Evolutionary conservation across 2,797 vertebrate genomes (phyloP).

Genomic region (Fistularia commersonii): DNA sequence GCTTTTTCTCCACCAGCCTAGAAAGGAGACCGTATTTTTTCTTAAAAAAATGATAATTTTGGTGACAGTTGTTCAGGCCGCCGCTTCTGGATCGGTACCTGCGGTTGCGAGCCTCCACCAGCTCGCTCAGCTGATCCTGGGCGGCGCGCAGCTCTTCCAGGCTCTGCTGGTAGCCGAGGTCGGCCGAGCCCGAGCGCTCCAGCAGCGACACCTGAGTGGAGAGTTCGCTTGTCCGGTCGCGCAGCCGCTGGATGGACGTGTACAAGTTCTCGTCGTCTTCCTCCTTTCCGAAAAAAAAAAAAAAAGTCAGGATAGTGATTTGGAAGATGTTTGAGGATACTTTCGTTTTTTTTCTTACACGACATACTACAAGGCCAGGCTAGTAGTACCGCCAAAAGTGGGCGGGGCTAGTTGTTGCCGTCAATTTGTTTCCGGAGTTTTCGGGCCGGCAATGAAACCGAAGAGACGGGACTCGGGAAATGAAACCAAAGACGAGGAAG

Average conservation of each 20-base stretch:
- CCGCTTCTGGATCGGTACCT: slow-evolving; percentile 59
- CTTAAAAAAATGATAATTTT: no score
- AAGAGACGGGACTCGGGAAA: no score
- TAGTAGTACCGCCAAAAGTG: no score
- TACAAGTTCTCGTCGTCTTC: slow-evolving; percentile 88
- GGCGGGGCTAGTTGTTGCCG: no score
- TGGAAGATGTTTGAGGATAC: no score
- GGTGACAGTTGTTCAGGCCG: no score
- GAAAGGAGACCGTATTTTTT: background rate
- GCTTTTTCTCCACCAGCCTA: slow-evolving; percentile 85
- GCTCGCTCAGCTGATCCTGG: slow-evolving; percentile 82
- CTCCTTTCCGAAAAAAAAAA: slow-evolving; percentile 60
- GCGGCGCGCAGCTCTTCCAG: slow-evolving; percentile 80
- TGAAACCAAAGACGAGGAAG: no score
- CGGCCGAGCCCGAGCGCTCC: slow-evolving; percentile 75
- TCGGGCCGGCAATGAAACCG: no score
- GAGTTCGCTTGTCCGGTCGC: slow-evolving; percentile 82
- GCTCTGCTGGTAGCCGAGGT: slow-evolving; percentile 83
- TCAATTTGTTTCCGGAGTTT: no score
- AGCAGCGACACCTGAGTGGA: slow-evolving; percentile 81
- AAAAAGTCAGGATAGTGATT: no score
- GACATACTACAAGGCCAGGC: no score
- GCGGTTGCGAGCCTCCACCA: slow-evolving; percentile 83
- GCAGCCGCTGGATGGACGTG: slow-evolving; percentile 83
- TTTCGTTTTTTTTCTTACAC: no score